Conservation (phyloP, 2,797 vertebrate genomes). For the Schizopygopsis pylzovi region DNA sequence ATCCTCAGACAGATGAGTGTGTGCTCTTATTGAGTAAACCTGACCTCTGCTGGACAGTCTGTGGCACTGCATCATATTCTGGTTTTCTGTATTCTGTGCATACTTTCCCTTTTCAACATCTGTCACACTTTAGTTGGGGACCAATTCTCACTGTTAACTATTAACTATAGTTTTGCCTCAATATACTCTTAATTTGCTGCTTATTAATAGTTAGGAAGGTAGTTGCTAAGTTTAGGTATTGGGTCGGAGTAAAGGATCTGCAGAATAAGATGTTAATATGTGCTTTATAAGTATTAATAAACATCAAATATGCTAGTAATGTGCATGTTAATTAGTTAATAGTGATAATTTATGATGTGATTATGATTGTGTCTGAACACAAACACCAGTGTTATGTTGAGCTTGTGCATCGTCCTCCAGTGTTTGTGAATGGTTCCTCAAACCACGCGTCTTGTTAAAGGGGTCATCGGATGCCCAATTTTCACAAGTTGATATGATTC, state of each 20-base stretch:
- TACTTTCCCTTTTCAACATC: background rate
- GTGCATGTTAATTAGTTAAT: background rate
- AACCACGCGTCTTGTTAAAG: background rate
- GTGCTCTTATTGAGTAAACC: background rate
- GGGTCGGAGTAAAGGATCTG: background rate
- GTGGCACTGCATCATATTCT: background rate
- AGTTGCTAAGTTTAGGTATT: background rate
- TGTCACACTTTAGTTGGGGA: background rate
- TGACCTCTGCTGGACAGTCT: conserved; percentile 58
- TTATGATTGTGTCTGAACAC: no score
- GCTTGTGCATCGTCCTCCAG: background rate
- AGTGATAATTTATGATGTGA: no score
- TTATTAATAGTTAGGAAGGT: background rate
- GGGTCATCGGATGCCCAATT: no score
- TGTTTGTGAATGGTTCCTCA: background rate
- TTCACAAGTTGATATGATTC: no score
- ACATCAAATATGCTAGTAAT: background rate
- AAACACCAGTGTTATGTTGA: background rate
- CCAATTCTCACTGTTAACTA: background rate
- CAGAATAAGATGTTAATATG: background rate
- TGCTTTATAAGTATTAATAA: background rate
- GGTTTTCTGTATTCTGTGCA: background rate
- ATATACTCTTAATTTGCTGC: background rate
- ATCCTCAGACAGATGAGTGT: no score
- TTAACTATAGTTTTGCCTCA: background rate